phyloP scores from a whole-genome alignment of 2,113 vertebrate species.

The Crotalus tigris region DNA sequence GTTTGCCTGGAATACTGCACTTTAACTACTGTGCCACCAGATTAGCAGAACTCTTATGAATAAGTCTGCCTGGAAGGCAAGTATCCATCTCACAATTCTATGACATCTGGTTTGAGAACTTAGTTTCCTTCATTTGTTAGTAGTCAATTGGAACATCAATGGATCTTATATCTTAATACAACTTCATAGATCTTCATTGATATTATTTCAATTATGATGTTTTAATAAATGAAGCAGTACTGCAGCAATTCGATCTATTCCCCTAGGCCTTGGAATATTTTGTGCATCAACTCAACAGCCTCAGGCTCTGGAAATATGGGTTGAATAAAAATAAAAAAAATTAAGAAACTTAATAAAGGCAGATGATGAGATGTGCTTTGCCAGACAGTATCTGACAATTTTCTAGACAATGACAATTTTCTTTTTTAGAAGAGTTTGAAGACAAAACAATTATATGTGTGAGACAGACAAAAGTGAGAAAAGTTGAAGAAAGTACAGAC shows the following conservation, averaged over 20 bases:
- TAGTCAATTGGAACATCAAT: background rate
- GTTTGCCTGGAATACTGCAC: background rate
- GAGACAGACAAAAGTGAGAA: background rate
- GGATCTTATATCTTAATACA: background rate
- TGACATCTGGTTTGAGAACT: background rate
- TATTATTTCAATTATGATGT: constrained; percentile 2
- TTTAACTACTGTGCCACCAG: background rate
- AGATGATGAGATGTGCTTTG: background rate
- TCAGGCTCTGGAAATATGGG: background rate
- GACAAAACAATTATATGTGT: background rate
- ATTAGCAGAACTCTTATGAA: background rate
- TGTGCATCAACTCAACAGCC: background rate
- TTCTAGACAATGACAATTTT: background rate
- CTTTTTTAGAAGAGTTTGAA: background rate
- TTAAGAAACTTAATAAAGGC: background rate
- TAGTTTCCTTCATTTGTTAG: background rate
- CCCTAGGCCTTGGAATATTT: background rate
- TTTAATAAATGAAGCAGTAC: background rate
- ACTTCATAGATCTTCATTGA: background rate
- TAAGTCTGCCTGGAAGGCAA: background rate
- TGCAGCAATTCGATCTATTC: background rate
- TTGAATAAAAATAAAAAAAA: constrained; percentile 9
- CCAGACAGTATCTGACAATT: background rate
- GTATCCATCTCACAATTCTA: background rate
- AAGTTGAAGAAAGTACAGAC: constrained; percentile 17